Percentiles rank a stretch among this genome's conserved stretches.
These are phyloP conservation scores for Rutpela maculata DNA, from an alignment of 2,888 invertebrate genomes.

Conservation along the genomic window DNA sequence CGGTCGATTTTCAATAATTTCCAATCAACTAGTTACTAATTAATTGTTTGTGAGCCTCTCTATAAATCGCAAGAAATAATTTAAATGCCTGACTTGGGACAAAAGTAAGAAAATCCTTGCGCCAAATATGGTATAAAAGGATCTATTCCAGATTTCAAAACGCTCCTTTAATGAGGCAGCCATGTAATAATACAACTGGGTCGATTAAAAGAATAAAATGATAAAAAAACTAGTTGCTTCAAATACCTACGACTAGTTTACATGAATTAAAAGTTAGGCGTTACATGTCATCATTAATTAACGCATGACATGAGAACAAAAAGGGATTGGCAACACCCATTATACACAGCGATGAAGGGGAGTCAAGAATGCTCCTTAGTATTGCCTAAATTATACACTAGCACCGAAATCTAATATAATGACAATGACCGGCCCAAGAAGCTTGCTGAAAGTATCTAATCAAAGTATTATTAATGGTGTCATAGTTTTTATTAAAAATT, in stretches of 20 bases:
- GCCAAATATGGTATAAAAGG: slow-evolving; percentile 36
- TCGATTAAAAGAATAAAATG: neutral
- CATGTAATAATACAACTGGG: slow-evolving; percentile 6
- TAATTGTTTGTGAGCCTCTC: slow-evolving; percentile 37
- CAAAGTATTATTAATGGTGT: too few species aligned
- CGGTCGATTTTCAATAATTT: slow-evolving; percentile 42
- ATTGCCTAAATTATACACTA: too few species aligned
- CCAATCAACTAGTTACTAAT: slow-evolving; percentile 47
- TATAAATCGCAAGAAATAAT: slow-evolving; percentile 42
- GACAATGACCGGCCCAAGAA: too few species aligned
- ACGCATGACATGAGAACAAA: neutral
- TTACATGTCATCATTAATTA: slow-evolving; percentile 41
- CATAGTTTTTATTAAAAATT: too few species aligned
- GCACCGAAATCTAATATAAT: too few species aligned
- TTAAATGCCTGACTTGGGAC: slow-evolving; percentile 28
- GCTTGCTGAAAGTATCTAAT: too few species aligned
- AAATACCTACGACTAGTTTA: slow-evolving; percentile 40
- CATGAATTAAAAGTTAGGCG: slow-evolving; percentile 41
- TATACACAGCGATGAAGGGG: too few species aligned
- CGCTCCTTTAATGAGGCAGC: slow-evolving; percentile 10
- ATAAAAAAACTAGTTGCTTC: slow-evolving; percentile 1
- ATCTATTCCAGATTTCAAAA: slow-evolving; percentile 39
- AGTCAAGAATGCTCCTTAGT: too few species aligned
- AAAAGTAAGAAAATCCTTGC: slow-evolving; percentile 20
- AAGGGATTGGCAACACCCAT: neutral